phyloP scores from a whole-genome alignment of 2,113 vertebrate genomes.

The Origma solitaria region DNA sequence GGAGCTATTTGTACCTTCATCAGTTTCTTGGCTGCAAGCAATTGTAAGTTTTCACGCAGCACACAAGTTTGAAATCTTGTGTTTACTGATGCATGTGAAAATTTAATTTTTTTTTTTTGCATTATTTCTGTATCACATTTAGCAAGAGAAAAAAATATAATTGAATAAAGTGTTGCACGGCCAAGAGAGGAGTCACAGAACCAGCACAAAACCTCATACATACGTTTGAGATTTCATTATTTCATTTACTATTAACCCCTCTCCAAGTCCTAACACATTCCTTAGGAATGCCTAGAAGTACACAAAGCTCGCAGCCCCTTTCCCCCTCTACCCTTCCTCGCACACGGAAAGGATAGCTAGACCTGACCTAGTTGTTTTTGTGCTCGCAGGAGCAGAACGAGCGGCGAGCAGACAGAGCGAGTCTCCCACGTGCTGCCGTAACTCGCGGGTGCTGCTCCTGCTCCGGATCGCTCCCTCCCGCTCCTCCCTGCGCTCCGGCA shows the following conservation, averaged over 20 bases:
- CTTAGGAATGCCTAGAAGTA: neutral
- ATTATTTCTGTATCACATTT: neutral
- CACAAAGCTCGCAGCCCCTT: neutral
- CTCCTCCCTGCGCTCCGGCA: accelerated
- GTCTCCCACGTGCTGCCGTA: neutral
- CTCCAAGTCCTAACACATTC: too few species aligned
- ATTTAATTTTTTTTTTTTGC: neutral
- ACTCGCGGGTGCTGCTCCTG: neutral
- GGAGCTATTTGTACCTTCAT: neutral
- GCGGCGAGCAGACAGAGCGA: accelerated
- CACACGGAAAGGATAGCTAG: neutral
- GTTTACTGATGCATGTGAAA: neutral
- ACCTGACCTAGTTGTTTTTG: accelerated
- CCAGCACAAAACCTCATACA: accelerated
- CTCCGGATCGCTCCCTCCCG: neutral
- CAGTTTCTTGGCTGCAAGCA: neutral
- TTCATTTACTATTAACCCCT: neutral
- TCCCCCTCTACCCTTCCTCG: neutral
- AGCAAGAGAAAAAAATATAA: neutral
- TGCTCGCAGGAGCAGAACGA: accelerated
- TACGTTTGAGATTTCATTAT: neutral
- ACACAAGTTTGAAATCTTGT: neutral
- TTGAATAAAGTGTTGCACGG: neutral
- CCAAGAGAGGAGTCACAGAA: neutral
- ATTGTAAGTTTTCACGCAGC: neutral